These are phyloP conservation scores for Anoplopoma fimbria DNA, from an alignment of 2,113 vertebrate species.

Conservation along the genomic window DNA sequence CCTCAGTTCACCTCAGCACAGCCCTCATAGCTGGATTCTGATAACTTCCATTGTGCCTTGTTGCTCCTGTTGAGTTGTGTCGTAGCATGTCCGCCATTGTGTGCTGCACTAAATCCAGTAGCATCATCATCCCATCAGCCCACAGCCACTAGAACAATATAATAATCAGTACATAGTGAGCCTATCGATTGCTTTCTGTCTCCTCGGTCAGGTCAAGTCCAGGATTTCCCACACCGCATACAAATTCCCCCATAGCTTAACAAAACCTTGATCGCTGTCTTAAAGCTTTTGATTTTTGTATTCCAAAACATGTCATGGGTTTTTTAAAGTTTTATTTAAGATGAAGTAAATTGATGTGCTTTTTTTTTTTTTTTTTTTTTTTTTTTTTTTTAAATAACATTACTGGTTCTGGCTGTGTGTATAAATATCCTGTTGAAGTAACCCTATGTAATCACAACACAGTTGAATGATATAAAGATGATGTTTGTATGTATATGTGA, in stretches of 20 bases:
- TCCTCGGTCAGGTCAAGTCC: conserved; percentile 13
- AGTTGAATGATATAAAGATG: conserved; percentile 38
- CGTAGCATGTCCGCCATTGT: background rate
- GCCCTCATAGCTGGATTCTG: conserved; percentile 52
- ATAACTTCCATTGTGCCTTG: conserved; percentile 74
- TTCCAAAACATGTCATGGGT: conserved; percentile 39
- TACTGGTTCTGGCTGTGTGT: conserved; percentile 42
- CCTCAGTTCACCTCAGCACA: conserved; percentile 27
- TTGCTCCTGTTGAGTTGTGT: conserved; percentile 56
- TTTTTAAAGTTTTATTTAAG: conserved; percentile 10
- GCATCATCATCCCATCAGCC: conserved; percentile 15
- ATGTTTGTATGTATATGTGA: conserved; percentile 65
- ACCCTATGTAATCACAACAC: conserved; percentile 49
- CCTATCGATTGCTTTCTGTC: conserved; percentile 15
- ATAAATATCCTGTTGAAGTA: conserved; percentile 45
- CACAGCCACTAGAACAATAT: background rate
- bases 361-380: too few species aligned
- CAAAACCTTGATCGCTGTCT: conserved; percentile 13
- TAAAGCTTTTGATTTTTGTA: conserved; percentile 45
- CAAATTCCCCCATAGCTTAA: background rate
- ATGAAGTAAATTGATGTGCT: conserved; percentile 12
- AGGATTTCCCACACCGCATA: conserved; percentile 19
- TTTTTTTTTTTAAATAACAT: too few species aligned
- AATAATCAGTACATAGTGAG: conserved; percentile 1
- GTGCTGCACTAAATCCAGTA: background rate